Evolutionary conservation across 2,888 invertebrate species (phyloP), one percentile per base, ranked within the genome.

Genomic region (Acanthosoma haemorrhoidale): DNA sequence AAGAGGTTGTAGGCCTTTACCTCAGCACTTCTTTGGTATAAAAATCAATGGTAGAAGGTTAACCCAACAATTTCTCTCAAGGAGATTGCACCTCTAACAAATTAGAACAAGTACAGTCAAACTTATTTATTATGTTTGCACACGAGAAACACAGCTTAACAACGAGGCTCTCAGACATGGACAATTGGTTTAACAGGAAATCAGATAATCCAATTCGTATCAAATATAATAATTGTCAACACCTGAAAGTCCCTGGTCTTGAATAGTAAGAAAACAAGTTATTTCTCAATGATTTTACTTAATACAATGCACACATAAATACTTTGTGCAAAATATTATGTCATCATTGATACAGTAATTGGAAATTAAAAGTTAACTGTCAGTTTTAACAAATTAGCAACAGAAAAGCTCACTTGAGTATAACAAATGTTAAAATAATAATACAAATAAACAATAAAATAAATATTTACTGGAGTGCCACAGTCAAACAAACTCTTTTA

Each of bases 21-120:
- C 64, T 64, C 64, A 51, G 29, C 41, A 25, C 41, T 41, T 64
- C 64, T 64, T 64, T 64, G 64, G 64, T 64, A 34, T 61, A 64
- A 15, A 41, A 41, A 36, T 63, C 63, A 64, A 64, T 64, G 64
- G 41, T 41, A 41, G 51, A 51, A 51, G 38, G 64, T 59, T 59
- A 59, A 59, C 59, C 18, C 18, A 34, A 59, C 16, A 25, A 39
- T 41, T 64, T 41, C 41, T 39, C 64, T 64, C 15, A 31, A 64
- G 64, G 31, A 59, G 16, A 59, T 32, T 51, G 51, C 51, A 51
- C 51, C 25, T 51, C 51, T 25, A 51, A 51, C 13, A n/a, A 25
- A n/a, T 51, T 51, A 51, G 25, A 51, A 51, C 51, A 51, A 21
- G 25, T 43, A n/a, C n/a, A 43, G 51, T 25, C 51, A n/a, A 51